Evolutionary conservation across 2,113 vertebrate species (phyloP).

Genomic region (Poeciliopsis retropinna): DNA sequence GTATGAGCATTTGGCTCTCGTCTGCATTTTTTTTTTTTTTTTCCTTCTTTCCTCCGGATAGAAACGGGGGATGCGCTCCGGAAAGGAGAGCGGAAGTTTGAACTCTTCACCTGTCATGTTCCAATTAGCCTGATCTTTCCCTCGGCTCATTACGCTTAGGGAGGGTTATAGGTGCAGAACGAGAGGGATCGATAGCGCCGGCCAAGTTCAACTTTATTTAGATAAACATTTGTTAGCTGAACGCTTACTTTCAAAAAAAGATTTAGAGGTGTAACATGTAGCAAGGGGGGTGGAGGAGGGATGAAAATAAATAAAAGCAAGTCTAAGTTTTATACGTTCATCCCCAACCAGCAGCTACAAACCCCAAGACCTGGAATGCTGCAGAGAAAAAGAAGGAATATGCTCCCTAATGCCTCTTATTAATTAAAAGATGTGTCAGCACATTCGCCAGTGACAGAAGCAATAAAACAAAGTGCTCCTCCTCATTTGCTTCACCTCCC

Average conservation of each 20-base stretch:
- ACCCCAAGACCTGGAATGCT: constrained; percentile 4
- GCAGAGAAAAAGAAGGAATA: constrained; percentile 23
- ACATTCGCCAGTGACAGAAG: constrained; percentile 50
- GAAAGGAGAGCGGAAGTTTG: constrained; percentile 1
- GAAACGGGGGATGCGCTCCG: background rate
- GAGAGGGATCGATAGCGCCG: constrained; percentile 35
- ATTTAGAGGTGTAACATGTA: no score
- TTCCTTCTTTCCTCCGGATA: background rate
- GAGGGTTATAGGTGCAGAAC: constrained; percentile 28
- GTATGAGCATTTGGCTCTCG: background rate
- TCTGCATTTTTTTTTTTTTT: background rate
- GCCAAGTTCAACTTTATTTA: constrained; percentile 19
- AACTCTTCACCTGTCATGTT: constrained; percentile 34
- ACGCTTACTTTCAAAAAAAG: background rate
- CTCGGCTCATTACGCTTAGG: constrained; percentile 42
- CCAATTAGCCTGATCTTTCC: constrained; percentile 58
- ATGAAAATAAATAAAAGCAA: background rate
- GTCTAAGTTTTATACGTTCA: constrained; percentile 13
- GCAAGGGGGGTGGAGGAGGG: no score
- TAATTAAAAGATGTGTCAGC: constrained; percentile 66
- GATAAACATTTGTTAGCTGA: constrained; percentile 9
- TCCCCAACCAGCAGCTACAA: background rate
- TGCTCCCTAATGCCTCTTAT: constrained; percentile 45
- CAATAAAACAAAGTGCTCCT: constrained; percentile 62
- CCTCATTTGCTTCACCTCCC: constrained; percentile 55